Percentiles rank a stretch among this genome's conserved stretches.
Evolutionary conservation across 2,797 vertebrate species (phyloP).

Genomic region (Phyllotis vaccarum): DNA sequence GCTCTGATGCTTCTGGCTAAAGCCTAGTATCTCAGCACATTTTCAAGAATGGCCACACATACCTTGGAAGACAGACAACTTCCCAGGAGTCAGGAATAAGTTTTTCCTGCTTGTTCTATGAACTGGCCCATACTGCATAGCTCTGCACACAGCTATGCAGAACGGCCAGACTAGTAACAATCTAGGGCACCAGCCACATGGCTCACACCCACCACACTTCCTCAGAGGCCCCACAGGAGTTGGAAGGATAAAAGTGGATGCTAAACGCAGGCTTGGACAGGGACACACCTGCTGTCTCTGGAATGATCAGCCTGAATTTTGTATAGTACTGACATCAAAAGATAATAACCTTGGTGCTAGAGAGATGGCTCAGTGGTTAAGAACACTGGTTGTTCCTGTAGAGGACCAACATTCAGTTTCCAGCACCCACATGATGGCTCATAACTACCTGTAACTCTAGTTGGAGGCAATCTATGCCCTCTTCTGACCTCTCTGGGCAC

Average conservation of each 20-base stretch:
- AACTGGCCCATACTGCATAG: neutral
- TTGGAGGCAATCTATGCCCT: neutral
- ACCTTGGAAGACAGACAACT: neutral
- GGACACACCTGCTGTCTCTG: neutral
- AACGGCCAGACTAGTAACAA: neutral
- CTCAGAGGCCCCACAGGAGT: neutral
- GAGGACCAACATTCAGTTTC: neutral
- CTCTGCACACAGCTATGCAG: neutral
- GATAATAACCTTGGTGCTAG: neutral
- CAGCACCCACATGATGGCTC: neutral
- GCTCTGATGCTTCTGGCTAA: neutral
- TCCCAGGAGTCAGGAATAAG: neutral
- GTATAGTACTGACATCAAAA: neutral
- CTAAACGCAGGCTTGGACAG: neutral
- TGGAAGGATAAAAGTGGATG: constrained; percentile 15
- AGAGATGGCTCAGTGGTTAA: neutral
- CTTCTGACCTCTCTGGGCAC: neutral
- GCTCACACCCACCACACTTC: accelerated
- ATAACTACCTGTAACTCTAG: neutral
- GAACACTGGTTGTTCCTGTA: neutral
- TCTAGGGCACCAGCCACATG: accelerated
- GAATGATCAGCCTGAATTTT: constrained; percentile 12
- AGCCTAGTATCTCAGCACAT: neutral
- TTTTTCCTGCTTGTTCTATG: neutral
- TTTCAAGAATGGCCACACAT: neutral